Base-by-base conservation (phyloP, 1,140 invertebrate species). In the Aporrectodea caliginosa region DNA sequence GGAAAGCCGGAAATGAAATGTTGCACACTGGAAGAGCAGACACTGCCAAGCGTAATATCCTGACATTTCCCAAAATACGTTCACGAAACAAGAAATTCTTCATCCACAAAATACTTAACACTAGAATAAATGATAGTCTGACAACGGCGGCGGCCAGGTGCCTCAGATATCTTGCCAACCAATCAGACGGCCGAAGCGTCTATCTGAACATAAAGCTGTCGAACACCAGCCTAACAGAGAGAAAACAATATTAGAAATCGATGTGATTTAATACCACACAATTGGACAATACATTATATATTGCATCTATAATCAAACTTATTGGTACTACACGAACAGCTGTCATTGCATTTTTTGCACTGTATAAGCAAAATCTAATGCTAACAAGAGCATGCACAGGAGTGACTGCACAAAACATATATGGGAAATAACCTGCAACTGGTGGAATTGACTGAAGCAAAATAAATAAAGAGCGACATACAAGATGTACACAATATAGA, bases 171-270 rank as follows among this genome's bases (percentile, higher is more conserved):
- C 43, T 12, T 58, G 6, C 43, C 6, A 58, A 58, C 6, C 43
- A 6, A 72, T 76, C 75, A 76, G 35, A 76, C 35, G 22, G 35
- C 33, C 29, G 75, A 29, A 68, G 34, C 27, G 87, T 98, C 96
- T 75, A 98, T 90, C 88, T 98, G 95, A 68, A 98, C 93, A 83
- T 95, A 95, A 1, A 98, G 88, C 84, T 97, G 94, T 87, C 92
- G 92, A 1, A 98, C 94, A 35, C 95, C 95, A 78, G 93, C 92
- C 69, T 93, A 82, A 91, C 79, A 93, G 32, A 32, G 79, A 80
- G 78, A 78, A 27, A 79, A 72, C n/a, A 14, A 71, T 68, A 68
- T 35, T 16, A 69, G 16, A 16, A 76, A 16, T 16, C 34, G 35
- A 76, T 58, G 29, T 16, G 12, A 76, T 16, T 71, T 69, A 16